Conservation (phyloP, 2,888 invertebrate species). For the Chesias legatella region DNA sequence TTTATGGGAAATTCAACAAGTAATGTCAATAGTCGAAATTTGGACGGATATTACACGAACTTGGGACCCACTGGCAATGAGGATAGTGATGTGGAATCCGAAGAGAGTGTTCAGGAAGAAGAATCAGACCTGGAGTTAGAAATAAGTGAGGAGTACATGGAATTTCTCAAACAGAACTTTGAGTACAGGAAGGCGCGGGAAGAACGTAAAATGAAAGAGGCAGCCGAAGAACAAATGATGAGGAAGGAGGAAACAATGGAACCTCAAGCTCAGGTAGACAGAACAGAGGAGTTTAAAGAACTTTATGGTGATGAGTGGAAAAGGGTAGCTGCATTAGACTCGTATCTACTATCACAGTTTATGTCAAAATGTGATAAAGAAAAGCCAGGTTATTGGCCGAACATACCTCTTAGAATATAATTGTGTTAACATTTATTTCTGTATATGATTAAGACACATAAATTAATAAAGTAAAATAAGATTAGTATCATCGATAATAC, state of each 20-base stretch:
- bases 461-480: no score
- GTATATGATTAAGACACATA: no score
- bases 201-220: slow-evolving; percentile 44
- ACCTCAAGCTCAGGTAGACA: slow-evolving; percentile 38
- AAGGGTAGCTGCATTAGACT: slow-evolving; percentile 87
- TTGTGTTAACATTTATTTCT: no score
- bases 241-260: slow-evolving; percentile 31
- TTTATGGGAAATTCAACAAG: not conserved
- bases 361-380: slow-evolving; percentile 81
- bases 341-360: slow-evolving; percentile 83
- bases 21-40: slow-evolving; percentile 5
- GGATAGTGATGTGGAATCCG: slow-evolving; percentile 9
- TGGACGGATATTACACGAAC: slow-evolving; percentile 2
- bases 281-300: slow-evolving; percentile 61
- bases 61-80: slow-evolving; percentile 4
- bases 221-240: slow-evolving; percentile 34
- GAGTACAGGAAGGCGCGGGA: slow-evolving; percentile 70
- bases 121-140: slow-evolving; percentile 53
- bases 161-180: slow-evolving; percentile 81
- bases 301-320: slow-evolving; percentile 84
- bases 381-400: slow-evolving; percentile 86
- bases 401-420: slow-evolving; percentile 82
- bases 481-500: no score
- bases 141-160: slow-evolving; percentile 82
- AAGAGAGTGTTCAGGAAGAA: slow-evolving; percentile 29